phyloP scores from a whole-genome alignment of 2,113 vertebrate genomes.

The Petrocephalus microphthalmus region DNA sequence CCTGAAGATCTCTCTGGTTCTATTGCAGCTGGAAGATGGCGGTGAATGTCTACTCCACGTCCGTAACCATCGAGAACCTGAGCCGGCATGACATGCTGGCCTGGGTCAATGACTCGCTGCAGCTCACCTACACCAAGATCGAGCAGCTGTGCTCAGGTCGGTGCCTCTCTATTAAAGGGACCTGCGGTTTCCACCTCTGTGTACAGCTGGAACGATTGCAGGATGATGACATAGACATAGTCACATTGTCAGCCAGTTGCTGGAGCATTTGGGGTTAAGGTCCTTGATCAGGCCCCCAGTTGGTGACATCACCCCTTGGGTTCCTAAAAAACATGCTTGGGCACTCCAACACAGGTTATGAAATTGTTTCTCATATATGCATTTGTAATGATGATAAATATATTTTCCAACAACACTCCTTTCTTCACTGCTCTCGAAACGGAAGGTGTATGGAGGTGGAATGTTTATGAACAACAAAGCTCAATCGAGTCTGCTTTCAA shows the following conservation, averaged over 20 bases:
- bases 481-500: not conserved
- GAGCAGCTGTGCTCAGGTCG: constrained; percentile 95
- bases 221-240: not conserved
- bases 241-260: not conserved
- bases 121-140: constrained; percentile 93
- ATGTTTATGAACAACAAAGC: not conserved
- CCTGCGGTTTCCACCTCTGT: not conserved
- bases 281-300: not conserved
- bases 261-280: not conserved
- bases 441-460: too few species aligned
- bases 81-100: constrained; percentile 96
- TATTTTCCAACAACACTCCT: not conserved
- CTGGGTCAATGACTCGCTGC: constrained; percentile 93
- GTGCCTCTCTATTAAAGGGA: not conserved
- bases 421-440: not conserved
- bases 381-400: not conserved
- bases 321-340: not conserved
- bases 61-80: constrained; percentile 94
- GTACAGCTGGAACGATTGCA: not conserved
- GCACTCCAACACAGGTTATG: not conserved
- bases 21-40: constrained; percentile 80
- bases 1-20: too few species aligned
- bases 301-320: not conserved
- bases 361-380: not conserved
- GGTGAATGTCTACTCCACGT: constrained; percentile 95